A percentile compares a stretch with the other conserved stretches of the same genome.
Evolutionary conservation across 1,140 invertebrate species (phyloP).

Genomic region (Caenorhabditis remanei): DNA sequence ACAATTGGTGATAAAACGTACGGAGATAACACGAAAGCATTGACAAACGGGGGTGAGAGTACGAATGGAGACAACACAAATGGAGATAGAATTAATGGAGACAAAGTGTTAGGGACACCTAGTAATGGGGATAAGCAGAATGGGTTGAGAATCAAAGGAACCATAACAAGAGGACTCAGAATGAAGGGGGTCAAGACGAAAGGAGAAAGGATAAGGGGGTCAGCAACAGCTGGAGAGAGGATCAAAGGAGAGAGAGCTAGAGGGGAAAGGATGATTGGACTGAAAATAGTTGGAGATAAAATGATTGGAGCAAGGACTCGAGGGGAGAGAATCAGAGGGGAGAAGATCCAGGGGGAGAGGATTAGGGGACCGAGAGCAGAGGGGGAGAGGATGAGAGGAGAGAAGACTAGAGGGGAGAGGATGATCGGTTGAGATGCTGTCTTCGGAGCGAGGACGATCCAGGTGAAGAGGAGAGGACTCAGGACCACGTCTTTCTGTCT

Average conservation of each 20-base stretch:
- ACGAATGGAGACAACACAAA: slow-evolving; percentile 63
- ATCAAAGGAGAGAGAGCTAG: slow-evolving; percentile 36
- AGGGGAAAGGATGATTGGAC: slow-evolving; percentile 57
- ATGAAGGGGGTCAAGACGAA: slow-evolving; percentile 63
- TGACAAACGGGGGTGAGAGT: slow-evolving; percentile 66
- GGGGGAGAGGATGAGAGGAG: slow-evolving; percentile 71
- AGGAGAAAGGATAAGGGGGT: slow-evolving; percentile 64
- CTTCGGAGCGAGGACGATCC: background rate
- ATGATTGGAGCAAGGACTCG: slow-evolving; percentile 53
- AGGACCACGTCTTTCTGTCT: slow-evolving; percentile 68
- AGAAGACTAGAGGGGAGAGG: slow-evolving; percentile 72
- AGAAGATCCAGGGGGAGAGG: slow-evolving; percentile 63
- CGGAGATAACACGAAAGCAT: slow-evolving; percentile 70
- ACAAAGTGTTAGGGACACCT: slow-evolving; percentile 61
- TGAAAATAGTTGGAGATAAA: slow-evolving; percentile 57
- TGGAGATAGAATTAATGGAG: slow-evolving; percentile 64
- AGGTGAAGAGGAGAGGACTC: slow-evolving; percentile 61
- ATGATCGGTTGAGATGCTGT: slow-evolving; percentile 66
- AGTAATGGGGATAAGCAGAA: slow-evolving; percentile 63
- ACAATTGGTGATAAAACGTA: slow-evolving; percentile 73
- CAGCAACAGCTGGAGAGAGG: slow-evolving; percentile 47
- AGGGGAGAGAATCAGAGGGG: slow-evolving; percentile 63
- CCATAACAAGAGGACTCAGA: slow-evolving; percentile 57
- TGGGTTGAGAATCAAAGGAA: slow-evolving; percentile 63
- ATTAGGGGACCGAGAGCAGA: slow-evolving; percentile 66